A percentile compares a stretch with the other conserved stretches of the same genome.
Evolutionary conservation across 2,113 vertebrate species (phyloP).

Genomic region (Seriola rivoliana): DNA sequence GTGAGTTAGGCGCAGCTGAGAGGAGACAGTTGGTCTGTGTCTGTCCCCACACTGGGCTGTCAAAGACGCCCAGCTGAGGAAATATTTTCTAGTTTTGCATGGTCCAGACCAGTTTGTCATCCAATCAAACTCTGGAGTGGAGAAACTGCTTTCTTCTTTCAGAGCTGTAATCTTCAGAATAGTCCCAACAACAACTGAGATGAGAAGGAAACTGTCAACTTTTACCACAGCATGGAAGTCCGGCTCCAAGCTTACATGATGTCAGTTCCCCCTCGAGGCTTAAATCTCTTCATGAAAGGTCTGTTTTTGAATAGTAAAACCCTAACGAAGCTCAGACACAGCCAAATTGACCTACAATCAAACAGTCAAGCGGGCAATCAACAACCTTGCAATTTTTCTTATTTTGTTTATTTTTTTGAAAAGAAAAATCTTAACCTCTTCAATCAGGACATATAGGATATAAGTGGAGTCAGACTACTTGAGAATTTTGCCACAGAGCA

Average conservation of each 20-base stretch:
- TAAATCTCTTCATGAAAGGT: conserved; percentile 42
- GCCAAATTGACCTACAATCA: conserved; percentile 59
- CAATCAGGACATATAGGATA: conserved; percentile 27
- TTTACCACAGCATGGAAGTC: conserved; percentile 14
- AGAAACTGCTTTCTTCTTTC: conserved; percentile 21
- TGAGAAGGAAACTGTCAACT: conserved; percentile 31
- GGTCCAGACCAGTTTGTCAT: conserved; percentile 45
- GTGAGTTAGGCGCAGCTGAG: conserved; percentile 4
- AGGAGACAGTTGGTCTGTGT: conserved; percentile 24
- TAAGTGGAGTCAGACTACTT: not conserved
- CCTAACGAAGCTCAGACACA: conserved; percentile 46
- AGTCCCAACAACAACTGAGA: conserved; percentile 34
- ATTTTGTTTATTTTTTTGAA: not conserved
- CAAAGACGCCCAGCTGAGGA: conserved; percentile 35
- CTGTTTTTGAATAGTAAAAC: conserved; percentile 60
- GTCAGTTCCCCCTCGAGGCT: conserved; percentile 10
- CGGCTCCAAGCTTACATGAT: not conserved
- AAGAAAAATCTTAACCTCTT: not conserved
- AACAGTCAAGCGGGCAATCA: conserved; percentile 39
- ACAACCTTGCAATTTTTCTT: not conserved
- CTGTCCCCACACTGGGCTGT: conserved; percentile 22
- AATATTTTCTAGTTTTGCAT: conserved; percentile 25
- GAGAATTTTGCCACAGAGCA: conserved; percentile 11
- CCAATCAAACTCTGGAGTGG: conserved; percentile 37
- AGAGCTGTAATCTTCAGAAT: conserved; percentile 20